Evolutionary conservation across 2,113 vertebrate genomes (phyloP).

Genomic region (Nymphicus hollandicus): DNA sequence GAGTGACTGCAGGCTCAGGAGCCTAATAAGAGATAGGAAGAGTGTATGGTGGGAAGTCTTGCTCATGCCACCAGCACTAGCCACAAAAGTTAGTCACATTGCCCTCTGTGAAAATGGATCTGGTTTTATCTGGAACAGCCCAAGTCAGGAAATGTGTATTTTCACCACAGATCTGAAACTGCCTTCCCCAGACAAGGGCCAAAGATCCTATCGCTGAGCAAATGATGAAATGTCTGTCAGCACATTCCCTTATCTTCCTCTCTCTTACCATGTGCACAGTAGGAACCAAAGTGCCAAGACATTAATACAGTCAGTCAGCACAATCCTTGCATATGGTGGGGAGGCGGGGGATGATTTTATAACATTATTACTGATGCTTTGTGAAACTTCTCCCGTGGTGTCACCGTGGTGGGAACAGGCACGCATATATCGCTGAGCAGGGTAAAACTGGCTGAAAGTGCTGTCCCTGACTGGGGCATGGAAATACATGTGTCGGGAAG

Average conservation of each 20-base stretch:
- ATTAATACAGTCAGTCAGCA: neutral
- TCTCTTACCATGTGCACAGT: neutral
- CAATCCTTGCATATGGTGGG: accelerated
- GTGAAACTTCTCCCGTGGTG: neutral
- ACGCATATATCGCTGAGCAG: neutral
- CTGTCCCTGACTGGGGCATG: neutral
- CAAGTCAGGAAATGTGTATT: neutral
- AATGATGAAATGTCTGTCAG: neutral
- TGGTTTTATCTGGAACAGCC: neutral
- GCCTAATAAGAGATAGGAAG: neutral
- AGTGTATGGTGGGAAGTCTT: neutral
- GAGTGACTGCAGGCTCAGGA: neutral
- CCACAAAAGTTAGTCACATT: neutral
- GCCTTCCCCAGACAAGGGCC: neutral
- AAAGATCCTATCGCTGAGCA: neutral
- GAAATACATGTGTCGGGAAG: neutral
- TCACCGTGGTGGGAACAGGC: neutral
- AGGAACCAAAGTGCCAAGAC: neutral
- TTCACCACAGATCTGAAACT: neutral
- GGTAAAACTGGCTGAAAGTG: neutral
- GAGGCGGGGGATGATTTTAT: neutral
- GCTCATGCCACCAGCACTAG: accelerated
- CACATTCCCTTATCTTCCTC: conserved; percentile 10
- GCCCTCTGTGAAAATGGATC: neutral
- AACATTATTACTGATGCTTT: neutral